phyloP scores from a whole-genome alignment of 2,888 invertebrate genomes.

The Poecilus cupreus region DNA sequence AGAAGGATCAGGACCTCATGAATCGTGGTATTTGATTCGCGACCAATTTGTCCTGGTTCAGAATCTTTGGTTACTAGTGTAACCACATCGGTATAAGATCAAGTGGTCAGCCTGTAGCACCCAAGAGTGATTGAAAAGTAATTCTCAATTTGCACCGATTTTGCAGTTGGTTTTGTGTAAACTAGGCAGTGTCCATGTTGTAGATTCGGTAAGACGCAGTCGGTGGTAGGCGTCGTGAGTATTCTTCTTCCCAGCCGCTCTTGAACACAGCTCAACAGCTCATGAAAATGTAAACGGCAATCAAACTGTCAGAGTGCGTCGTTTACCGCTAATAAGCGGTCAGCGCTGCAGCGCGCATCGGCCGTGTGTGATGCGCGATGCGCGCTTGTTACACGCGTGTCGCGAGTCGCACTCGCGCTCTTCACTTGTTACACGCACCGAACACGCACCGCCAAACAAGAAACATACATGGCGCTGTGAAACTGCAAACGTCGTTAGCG shows the following conservation, averaged over 20 bases:
- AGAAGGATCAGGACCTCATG: no score
- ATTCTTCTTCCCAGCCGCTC: slow-evolving; percentile 29
- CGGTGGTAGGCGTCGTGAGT: background rate
- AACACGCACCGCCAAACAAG: background rate
- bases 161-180: no score
- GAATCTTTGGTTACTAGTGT: no score
- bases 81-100: no score
- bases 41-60: no score
- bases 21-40: no score
- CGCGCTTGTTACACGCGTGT: slow-evolving; percentile 66
- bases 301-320: slow-evolving; percentile 66
- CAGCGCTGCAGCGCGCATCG: slow-evolving; percentile 61
- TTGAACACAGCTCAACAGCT: slow-evolving; percentile 55
- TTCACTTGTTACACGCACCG: slow-evolving; percentile 63
- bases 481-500: slow-evolving; percentile 18
- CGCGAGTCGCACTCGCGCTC: slow-evolving; percentile 38
- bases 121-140: no score
- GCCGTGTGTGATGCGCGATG: slow-evolving; percentile 62
- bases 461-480: slow-evolving; percentile 5
- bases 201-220: background rate
- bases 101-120: no score
- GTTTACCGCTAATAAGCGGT: slow-evolving; percentile 66
- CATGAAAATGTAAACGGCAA: slow-evolving; percentile 67
- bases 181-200: no score
- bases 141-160: no score